A percentile compares a stretch with the other conserved stretches of the same genome.
These are phyloP conservation scores for Microplitis mediator DNA, from an alignment of 1,140 invertebrate species.

Conservation along the genomic window DNA sequence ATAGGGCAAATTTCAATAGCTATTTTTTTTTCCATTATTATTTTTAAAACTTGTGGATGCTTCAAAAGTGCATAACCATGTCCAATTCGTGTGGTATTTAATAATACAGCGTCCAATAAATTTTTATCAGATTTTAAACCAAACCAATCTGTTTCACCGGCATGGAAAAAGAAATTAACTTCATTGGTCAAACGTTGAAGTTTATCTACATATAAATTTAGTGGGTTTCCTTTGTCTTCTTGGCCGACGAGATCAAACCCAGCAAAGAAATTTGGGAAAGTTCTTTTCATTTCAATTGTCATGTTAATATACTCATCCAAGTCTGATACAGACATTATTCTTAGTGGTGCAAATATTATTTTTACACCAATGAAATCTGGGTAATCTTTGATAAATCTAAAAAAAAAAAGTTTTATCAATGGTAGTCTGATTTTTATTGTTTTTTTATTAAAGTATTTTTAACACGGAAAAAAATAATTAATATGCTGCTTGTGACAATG, in stretches of 20 bases:
- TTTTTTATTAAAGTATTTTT: too few relatives aligned
- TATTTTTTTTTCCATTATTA: slow-evolving; percentile 70
- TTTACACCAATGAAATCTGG: slow-evolving; percentile 74
- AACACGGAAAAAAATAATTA: too few relatives aligned
- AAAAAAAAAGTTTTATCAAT: slow-evolving; percentile 33
- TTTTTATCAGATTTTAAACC: slow-evolving; percentile 72
- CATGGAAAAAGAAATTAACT: slow-evolving; percentile 78
- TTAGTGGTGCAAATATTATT: slow-evolving; percentile 73
- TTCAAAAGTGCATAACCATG: slow-evolving; percentile 73
- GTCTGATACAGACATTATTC: slow-evolving; percentile 50
- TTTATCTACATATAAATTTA: slow-evolving; percentile 58
- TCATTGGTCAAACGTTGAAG: slow-evolving; percentile 56
- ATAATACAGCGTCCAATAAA: slow-evolving; percentile 78
- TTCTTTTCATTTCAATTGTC: slow-evolving; percentile 53
- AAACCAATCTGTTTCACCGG: slow-evolving; percentile 82
- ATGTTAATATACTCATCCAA: slow-evolving; percentile 60
- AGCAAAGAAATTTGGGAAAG: slow-evolving; percentile 68
- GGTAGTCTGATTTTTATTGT: too few relatives aligned
- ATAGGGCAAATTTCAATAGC: slow-evolving; percentile 84
- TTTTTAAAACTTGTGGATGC: slow-evolving; percentile 73
- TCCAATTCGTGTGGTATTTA: slow-evolving; percentile 71
- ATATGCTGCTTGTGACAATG: too few relatives aligned
- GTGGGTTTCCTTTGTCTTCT: slow-evolving; percentile 63
- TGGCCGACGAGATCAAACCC: slow-evolving; percentile 71
- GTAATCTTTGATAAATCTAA: slow-evolving; percentile 64